Base-by-base conservation (phyloP, 2,797 vertebrate species). In the Linurgus olivaceus region DNA sequence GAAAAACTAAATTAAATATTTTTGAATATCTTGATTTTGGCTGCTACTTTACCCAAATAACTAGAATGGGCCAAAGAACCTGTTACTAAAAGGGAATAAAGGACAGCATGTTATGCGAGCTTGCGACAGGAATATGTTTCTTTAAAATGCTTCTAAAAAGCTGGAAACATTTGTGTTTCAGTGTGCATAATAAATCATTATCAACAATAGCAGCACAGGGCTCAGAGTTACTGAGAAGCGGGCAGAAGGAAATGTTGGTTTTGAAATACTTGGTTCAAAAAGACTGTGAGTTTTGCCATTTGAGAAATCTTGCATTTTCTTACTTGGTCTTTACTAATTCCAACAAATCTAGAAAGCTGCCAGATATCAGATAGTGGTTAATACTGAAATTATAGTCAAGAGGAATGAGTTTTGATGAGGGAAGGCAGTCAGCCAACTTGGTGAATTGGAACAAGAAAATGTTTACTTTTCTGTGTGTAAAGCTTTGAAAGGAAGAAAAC, bases 1-100 rank as follows among this genome's bases (percentile, higher is more conserved):
- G 74, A 73, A 86, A 59, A 82, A 29, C 9, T 31, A n/a, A 78
- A 70, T 37, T 13, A 16, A 65, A 59, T 62, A 4, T 76, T 85
- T 75, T 62, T 78, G 0, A 40, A 37, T 91, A 76, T 86, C 83
- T 70, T 94, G 75, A 66, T 92, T 96, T 97, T 87, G 55, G 58
- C 83, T 90, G 35, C 4, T 87, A 25, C 44, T 79, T 91, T 76
- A 63, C 62, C 25, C 13, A 31, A 44, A 38, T 44, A 75, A 74
- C 33, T 88, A 63, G 57, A 86, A 80, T 11, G 47, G n/a, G 29
- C 25, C 61, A 59, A 86, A 72, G 47, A 80, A 71, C 1, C 2
- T 33, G 14, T 40, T 71, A 35, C 29, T 82, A 13, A n/a, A 76
- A 71, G 15, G 31, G 35, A 77, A 35, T 65, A 76, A 86, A 87